Conservation (phyloP, 2,113 vertebrate genomes). For the Meleagris gallopavo region DNA sequence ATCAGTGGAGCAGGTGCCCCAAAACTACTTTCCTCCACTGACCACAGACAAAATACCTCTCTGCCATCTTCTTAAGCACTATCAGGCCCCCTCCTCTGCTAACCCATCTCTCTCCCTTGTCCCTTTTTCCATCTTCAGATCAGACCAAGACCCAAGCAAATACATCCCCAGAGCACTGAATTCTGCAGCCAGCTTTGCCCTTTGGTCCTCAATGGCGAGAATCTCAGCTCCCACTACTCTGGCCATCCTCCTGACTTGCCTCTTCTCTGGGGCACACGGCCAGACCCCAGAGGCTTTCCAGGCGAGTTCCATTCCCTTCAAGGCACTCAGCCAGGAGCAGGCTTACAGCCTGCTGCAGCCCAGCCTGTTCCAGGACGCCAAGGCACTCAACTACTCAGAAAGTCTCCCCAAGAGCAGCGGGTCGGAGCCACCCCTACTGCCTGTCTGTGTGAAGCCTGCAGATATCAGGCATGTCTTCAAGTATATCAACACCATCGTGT, state of each 20-base stretch:
- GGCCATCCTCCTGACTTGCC: conserved; percentile 18
- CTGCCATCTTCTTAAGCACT: background rate
- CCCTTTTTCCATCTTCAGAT: background rate
- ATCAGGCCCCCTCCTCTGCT: no score
- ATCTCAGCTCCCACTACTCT: background rate
- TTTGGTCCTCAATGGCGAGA: accelerated
- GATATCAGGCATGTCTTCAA: conserved; percentile 88
- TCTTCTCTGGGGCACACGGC: background rate
- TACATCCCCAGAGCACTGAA: accelerated
- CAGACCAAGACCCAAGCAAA: background rate
- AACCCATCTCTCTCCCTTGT: background rate
- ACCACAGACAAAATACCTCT: background rate
- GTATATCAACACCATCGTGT: conserved; percentile 89
- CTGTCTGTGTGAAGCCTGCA: conserved; percentile 80
- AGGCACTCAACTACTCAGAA: background rate
- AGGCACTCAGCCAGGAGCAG: background rate
- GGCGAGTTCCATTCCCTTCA: background rate
- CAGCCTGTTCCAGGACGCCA: background rate
- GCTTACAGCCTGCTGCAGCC: background rate
- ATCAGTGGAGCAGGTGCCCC: background rate
- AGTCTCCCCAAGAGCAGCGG: background rate
- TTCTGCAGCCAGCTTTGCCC: accelerated
- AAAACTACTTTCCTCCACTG: background rate
- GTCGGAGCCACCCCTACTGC: conserved; percentile 61
- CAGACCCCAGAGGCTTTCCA: conserved; percentile 25